phyloP scores from a whole-genome alignment of 2,113 vertebrate species.

The Rhinichthys klamathensis region DNA sequence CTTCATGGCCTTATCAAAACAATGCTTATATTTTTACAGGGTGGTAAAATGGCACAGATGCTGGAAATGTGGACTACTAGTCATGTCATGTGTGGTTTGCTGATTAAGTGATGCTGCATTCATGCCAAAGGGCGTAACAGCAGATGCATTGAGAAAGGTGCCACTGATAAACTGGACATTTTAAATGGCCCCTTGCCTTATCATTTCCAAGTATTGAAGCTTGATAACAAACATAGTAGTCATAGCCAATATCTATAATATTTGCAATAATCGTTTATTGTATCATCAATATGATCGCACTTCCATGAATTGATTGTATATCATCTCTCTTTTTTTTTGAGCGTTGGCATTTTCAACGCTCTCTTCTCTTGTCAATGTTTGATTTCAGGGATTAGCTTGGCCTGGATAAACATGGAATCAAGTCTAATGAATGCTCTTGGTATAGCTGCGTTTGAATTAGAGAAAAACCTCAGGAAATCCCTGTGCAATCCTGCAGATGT shows the following conservation, averaged over 20 bases:
- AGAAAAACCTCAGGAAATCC: constrained; percentile 61
- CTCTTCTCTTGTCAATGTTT: constrained; percentile 50
- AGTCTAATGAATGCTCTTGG: constrained; percentile 70
- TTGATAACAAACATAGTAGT: not conserved
- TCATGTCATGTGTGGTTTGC: constrained; percentile 18
- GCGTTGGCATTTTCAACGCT: constrained; percentile 40
- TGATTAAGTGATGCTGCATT: constrained; percentile 50
- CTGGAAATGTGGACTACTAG: not conserved
- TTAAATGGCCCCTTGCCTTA: not conserved
- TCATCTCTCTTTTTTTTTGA: no score
- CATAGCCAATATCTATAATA: not conserved
- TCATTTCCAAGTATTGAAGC: not conserved
- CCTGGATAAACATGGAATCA: constrained; percentile 71
- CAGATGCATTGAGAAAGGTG: constrained; percentile 40
- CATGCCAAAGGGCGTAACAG: constrained; percentile 38
- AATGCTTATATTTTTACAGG: not conserved
- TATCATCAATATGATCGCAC: not conserved
- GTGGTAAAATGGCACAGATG: not conserved
- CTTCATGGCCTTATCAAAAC: no score
- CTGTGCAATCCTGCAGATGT: constrained; percentile 66
- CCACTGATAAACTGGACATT: constrained; percentile 27
- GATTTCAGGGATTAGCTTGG: constrained; percentile 70
- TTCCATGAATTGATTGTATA: not conserved
- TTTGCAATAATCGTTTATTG: not conserved
- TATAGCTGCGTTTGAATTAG: constrained; percentile 68